phyloP scores from a whole-genome alignment of 2,797 vertebrate genomes.

The Danio jaintianensis region DNA sequence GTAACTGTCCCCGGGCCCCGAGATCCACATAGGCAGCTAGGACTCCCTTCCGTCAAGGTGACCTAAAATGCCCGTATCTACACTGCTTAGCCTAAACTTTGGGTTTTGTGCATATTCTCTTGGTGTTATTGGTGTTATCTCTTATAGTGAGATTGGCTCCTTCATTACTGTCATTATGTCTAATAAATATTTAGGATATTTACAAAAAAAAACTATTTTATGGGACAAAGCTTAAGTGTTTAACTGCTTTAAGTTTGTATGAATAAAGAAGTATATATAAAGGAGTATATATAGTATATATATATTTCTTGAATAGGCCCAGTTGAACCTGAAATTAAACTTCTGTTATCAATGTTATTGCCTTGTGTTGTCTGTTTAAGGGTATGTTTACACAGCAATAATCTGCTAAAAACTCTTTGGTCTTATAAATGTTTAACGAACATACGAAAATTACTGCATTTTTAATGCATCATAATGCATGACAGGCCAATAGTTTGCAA shows the following conservation, averaged over 20 bases:
- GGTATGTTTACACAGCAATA: no score
- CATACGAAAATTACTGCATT: no score
- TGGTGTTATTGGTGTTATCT: no score
- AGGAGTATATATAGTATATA: no score
- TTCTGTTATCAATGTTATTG: neutral
- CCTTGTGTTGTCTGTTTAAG: no score
- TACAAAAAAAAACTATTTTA: neutral
- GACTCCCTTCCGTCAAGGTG: constrained; percentile 76
- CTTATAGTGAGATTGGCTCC: constrained; percentile 13
- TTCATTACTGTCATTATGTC: constrained; percentile 40
- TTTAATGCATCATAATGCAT: no score
- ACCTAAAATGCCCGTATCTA: constrained; percentile 67
- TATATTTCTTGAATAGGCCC: neutral
- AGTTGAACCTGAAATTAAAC: neutral
- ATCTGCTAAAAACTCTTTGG: no score
- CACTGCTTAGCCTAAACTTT: constrained; percentile 43
- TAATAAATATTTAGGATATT: neutral
- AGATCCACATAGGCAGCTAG: constrained; percentile 68
- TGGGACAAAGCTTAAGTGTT: neutral
- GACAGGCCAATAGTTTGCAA: no score
- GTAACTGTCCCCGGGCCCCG: constrained; percentile 58
- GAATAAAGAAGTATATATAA: neutral
- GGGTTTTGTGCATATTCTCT: constrained; percentile 33
- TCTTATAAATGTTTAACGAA: no score
- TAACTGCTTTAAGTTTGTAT: constrained; percentile 1